Evolutionary conservation across 2,113 vertebrate genomes (phyloP).

Genomic region (Ictalurus furcatus): DNA sequence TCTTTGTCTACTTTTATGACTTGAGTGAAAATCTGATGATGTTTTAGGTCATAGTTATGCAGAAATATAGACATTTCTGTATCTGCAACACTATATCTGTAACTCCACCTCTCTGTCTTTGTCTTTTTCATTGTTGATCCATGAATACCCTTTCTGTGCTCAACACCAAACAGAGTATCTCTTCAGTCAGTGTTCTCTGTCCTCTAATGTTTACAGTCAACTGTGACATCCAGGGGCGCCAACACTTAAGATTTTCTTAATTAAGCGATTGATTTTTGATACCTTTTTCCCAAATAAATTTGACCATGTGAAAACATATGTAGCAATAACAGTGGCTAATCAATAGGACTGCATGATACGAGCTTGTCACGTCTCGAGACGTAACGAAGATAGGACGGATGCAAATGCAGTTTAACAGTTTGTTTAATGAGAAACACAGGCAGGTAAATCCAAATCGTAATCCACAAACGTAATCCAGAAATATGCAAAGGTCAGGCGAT

Average conservation of each 20-base stretch:
- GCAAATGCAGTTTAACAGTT: too few relatives aligned
- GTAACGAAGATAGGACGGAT: too few relatives aligned
- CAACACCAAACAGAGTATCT: conserved; percentile 9
- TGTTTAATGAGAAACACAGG: too few relatives aligned
- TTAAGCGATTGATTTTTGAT: neutral
- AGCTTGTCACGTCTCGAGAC: too few relatives aligned
- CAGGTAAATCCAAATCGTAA: too few relatives aligned
- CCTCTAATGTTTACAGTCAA: conserved; percentile 28
- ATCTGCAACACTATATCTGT: neutral
- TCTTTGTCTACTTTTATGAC: too few relatives aligned
- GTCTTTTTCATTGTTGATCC: neutral
- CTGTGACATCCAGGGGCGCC: neutral
- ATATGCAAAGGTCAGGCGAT: too few relatives aligned
- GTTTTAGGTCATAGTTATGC: too few relatives aligned
- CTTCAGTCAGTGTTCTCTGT: neutral
- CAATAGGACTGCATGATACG: neutral
- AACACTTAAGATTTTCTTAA: neutral
- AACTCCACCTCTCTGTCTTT: neutral
- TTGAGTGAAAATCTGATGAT: too few relatives aligned
- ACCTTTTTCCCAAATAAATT: neutral
- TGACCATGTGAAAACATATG: neutral
- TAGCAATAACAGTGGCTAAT: neutral
- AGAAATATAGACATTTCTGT: too few relatives aligned
- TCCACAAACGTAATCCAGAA: too few relatives aligned
- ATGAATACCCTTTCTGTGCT: neutral